These are phyloP conservation scores for Aphyosemion australe DNA, from an alignment of 2,113 vertebrate genomes.

Conservation along the genomic window DNA sequence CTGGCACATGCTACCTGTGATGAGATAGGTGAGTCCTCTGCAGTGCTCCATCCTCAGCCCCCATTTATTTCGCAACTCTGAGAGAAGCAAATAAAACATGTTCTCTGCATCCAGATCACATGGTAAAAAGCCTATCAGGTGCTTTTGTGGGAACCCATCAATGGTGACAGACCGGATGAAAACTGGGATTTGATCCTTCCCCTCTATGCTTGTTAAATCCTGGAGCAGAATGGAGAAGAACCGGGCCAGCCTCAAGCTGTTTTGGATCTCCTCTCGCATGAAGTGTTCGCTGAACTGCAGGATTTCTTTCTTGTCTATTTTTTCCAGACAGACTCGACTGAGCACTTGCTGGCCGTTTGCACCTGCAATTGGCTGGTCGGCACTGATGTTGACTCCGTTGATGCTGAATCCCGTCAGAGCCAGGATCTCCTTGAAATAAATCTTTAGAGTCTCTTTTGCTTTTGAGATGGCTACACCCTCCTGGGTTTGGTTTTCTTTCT, in stretches of 20 bases:
- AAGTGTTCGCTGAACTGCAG: constrained; percentile 90
- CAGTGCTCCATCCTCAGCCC: constrained; percentile 95
- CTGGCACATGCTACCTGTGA: constrained; percentile 77
- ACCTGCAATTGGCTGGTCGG: constrained; percentile 87
- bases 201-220: constrained; percentile 87
- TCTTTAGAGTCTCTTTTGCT: constrained; percentile 79
- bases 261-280: constrained; percentile 89
- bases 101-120: constrained; percentile 86
- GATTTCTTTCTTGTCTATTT: constrained; percentile 90
- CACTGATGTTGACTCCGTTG: constrained; percentile 81
- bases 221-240: constrained; percentile 93
- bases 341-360: constrained; percentile 76
- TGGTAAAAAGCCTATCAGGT: constrained; percentile 90
- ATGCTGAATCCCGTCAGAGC: constrained; percentile 84
- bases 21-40: constrained; percentile 79
- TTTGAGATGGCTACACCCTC: constrained; percentile 68
- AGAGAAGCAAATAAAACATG: constrained; percentile 87
- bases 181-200: constrained; percentile 89
- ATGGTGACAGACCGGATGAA: constrained; percentile 90
- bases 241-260: constrained; percentile 83
- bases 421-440: constrained; percentile 87
- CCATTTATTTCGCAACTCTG: constrained; percentile 91
- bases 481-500: constrained; percentile 47
- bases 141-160: constrained; percentile 89
- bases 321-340: constrained; percentile 73